Percentiles rank a stretch among this genome's conserved stretches.
Conservation (phyloP, 2,113 vertebrate genomes). For the Arvicanthis niloticus region DNA sequence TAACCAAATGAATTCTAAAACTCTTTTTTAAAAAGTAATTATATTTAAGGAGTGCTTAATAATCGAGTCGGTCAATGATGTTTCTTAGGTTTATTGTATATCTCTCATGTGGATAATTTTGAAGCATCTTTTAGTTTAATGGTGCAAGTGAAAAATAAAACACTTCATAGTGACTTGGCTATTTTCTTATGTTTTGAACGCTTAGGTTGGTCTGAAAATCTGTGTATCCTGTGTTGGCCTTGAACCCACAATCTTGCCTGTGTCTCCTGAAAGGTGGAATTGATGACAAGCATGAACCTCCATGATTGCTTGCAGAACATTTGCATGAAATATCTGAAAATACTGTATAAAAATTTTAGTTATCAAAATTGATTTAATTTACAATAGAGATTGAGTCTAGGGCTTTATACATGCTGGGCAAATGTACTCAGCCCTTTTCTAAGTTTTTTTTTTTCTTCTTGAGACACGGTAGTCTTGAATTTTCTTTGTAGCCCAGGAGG, state of each 20-base stretch:
- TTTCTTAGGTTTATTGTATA: slow-evolving; percentile 28
- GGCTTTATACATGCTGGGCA: background rate
- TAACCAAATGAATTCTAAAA: slow-evolving; percentile 59
- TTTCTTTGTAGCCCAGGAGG: background rate
- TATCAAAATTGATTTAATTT: slow-evolving; percentile 49
- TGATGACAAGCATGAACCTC: background rate
- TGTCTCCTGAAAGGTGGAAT: background rate
- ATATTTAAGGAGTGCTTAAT: slow-evolving; percentile 57
- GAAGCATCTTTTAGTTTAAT: slow-evolving; percentile 18
- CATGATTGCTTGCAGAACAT: background rate
- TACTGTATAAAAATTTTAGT: background rate
- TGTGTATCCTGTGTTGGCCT: background rate
- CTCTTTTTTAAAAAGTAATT: background rate
- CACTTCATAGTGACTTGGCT: background rate
- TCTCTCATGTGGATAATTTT: slow-evolving; percentile 35
- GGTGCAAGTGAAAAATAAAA: slow-evolving; percentile 16
- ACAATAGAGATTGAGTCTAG: background rate
- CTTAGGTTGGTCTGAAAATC: background rate
- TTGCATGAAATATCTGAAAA: slow-evolving; percentile 54
- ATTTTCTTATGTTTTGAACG: slow-evolving; percentile 17
- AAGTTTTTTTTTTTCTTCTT: background rate
- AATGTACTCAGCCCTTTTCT: background rate
- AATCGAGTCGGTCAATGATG: background rate
- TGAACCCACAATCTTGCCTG: background rate
- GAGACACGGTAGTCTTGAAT: background rate